Evolutionary conservation across 2,113 vertebrate species (phyloP).

Genomic region (Pomatostomus ruficeps): DNA sequence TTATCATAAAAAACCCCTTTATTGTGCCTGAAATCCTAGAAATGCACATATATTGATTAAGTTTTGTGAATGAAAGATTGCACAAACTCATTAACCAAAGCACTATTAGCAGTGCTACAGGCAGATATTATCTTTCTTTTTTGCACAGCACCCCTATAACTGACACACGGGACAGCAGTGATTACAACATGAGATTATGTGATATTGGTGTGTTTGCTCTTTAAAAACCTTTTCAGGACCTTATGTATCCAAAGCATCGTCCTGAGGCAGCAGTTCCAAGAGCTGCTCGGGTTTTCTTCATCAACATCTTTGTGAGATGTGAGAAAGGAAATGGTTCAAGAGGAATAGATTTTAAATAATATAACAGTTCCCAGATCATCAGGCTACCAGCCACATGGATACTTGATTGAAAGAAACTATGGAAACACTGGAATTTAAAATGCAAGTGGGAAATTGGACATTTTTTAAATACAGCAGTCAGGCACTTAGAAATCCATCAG

Average conservation of each 20-base stretch:
- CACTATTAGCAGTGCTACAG: background rate
- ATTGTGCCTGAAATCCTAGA: background rate
- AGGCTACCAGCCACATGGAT: background rate
- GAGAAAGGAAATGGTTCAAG: background rate
- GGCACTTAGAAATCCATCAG: background rate
- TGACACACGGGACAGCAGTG: background rate
- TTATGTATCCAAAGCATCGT: background rate
- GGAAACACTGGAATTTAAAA: background rate
- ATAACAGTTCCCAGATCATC: background rate
- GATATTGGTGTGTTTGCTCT: background rate
- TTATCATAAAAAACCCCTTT: background rate
- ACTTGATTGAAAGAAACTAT: background rate
- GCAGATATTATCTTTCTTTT: background rate
- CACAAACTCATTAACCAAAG: background rate
- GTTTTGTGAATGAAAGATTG: background rate
- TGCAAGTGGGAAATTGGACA: background rate
- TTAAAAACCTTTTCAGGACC: background rate
- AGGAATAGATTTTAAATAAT: background rate
- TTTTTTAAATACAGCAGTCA: background rate
- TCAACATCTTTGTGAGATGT: background rate
- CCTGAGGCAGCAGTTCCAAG: background rate
- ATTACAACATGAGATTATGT: background rate
- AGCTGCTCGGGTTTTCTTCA: background rate
- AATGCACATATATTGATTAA: background rate
- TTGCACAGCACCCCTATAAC: background rate